These are phyloP conservation scores for Pasiphila rectangulata DNA, from an alignment of 2,888 invertebrate species.

Conservation along the genomic window DNA sequence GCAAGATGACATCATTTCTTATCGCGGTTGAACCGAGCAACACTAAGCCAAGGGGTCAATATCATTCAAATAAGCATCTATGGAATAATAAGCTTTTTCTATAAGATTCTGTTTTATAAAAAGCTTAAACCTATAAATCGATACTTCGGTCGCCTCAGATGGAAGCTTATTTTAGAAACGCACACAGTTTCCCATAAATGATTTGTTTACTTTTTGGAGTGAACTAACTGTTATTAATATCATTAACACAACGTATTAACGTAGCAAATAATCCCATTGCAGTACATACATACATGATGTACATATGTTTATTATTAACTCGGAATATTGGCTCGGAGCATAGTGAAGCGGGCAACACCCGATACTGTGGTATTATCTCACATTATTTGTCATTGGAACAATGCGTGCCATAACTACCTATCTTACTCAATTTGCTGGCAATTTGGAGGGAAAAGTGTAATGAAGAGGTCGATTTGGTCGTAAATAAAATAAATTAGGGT, in stretches of 20 bases:
- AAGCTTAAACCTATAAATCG: no score
- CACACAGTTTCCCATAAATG: no score
- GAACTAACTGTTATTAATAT: neutral
- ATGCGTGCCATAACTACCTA: constrained; percentile 60
- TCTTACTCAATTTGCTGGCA: constrained; percentile 69
- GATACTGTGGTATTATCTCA: constrained; percentile 78
- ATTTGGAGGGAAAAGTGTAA: constrained; percentile 40
- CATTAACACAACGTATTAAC: neutral
- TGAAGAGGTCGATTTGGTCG: constrained; percentile 6
- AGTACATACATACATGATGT: constrained; percentile 42
- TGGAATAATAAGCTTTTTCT: no score
- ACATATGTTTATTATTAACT: constrained; percentile 75
- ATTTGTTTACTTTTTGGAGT: no score
- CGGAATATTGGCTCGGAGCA: constrained; percentile 76
- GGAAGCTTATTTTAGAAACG: no score
- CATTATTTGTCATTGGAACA: constrained; percentile 78
- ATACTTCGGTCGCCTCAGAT: no score
- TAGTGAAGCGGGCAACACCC: constrained; percentile 72
- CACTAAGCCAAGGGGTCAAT: no score
- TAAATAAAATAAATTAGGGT: neutral
- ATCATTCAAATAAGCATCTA: no score
- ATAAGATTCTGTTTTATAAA: no score
- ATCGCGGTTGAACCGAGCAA: no score
- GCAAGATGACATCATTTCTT: no score
- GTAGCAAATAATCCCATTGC: constrained; percentile 20